Percentiles rank a stretch among this genome's conserved stretches.
phyloP scores from a whole-genome alignment of 2,797 vertebrate species.

The Rhodeus uyekii region DNA sequence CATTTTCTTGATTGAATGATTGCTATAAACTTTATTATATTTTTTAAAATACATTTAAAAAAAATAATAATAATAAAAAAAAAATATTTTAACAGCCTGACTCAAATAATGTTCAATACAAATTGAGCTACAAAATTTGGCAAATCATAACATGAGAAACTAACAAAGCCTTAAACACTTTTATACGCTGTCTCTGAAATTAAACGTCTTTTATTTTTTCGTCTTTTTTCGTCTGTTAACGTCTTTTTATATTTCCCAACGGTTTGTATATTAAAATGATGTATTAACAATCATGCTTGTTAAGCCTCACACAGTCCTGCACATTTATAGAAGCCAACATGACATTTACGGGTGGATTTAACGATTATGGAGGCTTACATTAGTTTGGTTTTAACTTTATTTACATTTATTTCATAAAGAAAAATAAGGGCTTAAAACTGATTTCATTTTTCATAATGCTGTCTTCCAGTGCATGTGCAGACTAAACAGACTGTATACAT shows the following conservation, averaged over 20 bases:
- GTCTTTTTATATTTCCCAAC: not conserved
- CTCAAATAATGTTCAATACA: not conserved
- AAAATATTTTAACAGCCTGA: not conserved
- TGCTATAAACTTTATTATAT: not conserved
- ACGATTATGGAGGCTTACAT: not conserved
- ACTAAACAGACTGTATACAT: constrained; percentile 2
- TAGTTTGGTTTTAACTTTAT: no score
- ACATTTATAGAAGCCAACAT: not conserved
- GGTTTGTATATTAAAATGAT: not conserved
- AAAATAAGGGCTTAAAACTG: not conserved
- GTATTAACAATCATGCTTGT: not conserved
- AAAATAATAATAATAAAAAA: no score
- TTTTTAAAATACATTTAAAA: no score
- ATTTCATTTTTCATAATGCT: not conserved
- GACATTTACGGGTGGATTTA: not conserved
- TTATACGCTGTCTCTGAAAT: not conserved
- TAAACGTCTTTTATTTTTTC: not conserved
- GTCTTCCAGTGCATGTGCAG: not conserved
- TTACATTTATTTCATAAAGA: not conserved
- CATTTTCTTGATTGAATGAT: not conserved
- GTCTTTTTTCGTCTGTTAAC: no score
- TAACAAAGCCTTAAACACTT: not conserved
- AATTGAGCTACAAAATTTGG: not conserved
- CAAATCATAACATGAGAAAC: not conserved
- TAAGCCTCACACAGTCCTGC: not conserved